Percentiles rank a stretch among this genome's conserved stretches.
These are phyloP conservation scores for Caenorhabditis plicata DNA, from an alignment of 2,888 invertebrate genomes.

Conservation along the genomic window DNA sequence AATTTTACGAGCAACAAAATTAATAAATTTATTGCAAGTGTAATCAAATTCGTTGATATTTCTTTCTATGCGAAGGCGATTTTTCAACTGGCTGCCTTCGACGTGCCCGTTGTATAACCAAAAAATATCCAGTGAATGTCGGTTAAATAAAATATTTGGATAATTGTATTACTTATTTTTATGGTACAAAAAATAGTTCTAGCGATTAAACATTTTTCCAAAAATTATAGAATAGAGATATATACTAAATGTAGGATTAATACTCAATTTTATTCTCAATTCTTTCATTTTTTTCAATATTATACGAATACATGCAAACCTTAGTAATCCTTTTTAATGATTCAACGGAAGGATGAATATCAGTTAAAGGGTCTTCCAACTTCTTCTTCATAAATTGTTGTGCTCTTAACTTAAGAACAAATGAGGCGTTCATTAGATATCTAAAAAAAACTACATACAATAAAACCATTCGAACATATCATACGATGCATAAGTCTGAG, in stretches of 20 bases:
- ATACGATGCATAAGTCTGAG: slow-evolving; percentile 44
- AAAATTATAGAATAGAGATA: too few relatives aligned
- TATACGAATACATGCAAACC: slow-evolving; percentile 44
- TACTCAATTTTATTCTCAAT: background rate
- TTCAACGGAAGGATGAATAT: slow-evolving; percentile 86
- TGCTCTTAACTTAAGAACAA: slow-evolving; percentile 82
- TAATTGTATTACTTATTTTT: too few relatives aligned
- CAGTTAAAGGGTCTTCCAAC: slow-evolving; percentile 68
- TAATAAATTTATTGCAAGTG: too few relatives aligned
- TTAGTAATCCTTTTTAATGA: slow-evolving; percentile 77
- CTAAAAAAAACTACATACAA: slow-evolving; percentile 70
- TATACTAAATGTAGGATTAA: background rate
- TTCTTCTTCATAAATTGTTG: slow-evolving; percentile 71
- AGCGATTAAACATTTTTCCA: too few relatives aligned
- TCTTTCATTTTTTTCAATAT: slow-evolving; percentile 1
- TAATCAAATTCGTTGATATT: too few relatives aligned
- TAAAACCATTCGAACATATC: slow-evolving; percentile 3
- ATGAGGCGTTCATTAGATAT: slow-evolving; percentile 83
- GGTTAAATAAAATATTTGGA: too few relatives aligned
- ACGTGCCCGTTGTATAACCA: too few relatives aligned
- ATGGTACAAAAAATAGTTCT: too few relatives aligned
- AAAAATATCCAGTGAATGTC: too few relatives aligned
- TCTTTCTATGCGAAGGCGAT: too few relatives aligned
- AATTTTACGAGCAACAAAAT: too few relatives aligned
- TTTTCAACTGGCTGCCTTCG: too few relatives aligned